These are phyloP conservation scores for Lathamus discolor DNA, from an alignment of 2,113 vertebrate species.

Conservation along the genomic window DNA sequence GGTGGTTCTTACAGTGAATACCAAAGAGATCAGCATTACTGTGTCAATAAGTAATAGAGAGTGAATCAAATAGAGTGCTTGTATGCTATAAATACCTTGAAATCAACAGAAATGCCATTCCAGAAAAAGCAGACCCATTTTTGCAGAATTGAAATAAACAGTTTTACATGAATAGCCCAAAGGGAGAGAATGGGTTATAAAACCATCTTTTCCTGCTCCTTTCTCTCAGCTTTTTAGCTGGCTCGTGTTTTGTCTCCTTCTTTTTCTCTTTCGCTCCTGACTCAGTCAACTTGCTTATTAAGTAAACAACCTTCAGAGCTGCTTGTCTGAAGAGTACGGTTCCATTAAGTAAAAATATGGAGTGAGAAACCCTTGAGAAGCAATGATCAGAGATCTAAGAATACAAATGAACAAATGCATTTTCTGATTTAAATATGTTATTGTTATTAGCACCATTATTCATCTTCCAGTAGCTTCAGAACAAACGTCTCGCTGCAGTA, in stretches of 20 bases:
- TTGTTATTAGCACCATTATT: conserved; percentile 52
- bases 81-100: conserved; percentile 26
- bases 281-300: conserved; percentile 20
- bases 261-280: background rate
- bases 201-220: background rate
- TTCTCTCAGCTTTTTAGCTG: background rate
- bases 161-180: background rate
- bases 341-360: conserved; percentile 1
- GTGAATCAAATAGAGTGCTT: background rate
- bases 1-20: background rate
- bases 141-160: conserved; percentile 1
- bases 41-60: background rate
- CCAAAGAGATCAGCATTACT: background rate
- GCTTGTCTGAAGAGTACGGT: background rate
- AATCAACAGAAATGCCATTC: conserved; percentile 7
- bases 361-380: background rate
- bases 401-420: conserved; percentile 27
- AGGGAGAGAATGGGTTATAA: conserved; percentile 12
- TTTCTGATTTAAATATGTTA: conserved; percentile 49
- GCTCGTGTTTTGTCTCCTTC: background rate
- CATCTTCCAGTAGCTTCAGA: conserved; percentile 25
- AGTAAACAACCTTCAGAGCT: conserved; percentile 35
- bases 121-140: background rate
- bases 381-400: background rate
- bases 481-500: background rate